Evolutionary conservation across 2,113 vertebrate genomes (phyloP), one percentile per base, ranked within the genome.

Genomic region (Arvicanthis niloticus): DNA sequence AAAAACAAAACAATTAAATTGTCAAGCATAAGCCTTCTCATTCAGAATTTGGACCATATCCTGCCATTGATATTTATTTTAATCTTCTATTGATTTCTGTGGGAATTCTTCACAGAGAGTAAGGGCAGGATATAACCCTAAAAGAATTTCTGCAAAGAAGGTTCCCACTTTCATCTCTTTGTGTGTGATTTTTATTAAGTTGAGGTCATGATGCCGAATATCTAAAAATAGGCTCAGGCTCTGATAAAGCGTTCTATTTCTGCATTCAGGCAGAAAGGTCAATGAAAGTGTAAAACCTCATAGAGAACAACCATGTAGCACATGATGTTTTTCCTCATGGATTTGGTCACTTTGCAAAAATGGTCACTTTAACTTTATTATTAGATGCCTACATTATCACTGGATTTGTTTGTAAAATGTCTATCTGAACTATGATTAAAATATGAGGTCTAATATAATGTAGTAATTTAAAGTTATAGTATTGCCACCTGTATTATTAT

Each of bases 61-160:
- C 98, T 98, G 97, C 96, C 94, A 98, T 98, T 98, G 98, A 98
- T 97, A 98, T 96, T 98, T 98, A 98, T 98, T 98, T 98, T 98
- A 98, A 98, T 97, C 97, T 97, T 68, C 96, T 94, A 98, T 97
- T 98, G 97, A 98, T 98, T 98, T 98, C 96, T 93, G 86, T 98
- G 97, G 96, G 97, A 98, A 97, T 98, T 96, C 95, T 96, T 82
- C 92, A 84, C 60, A n/a, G 67, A 89, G 60, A 91, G 82, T 91
- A 92, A 89, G 91, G 73, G 89, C 97, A 95, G 97, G 98, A 98
- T 97, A 97, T 95, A 96, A 73, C 56, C 51, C 82, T 75, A 91
- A 93, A 97, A 93, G 96, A 98, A 98, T 97, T 97, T 96, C 92
- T 91, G 86, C 62, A 97, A 73, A 94, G 62, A 89, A 77, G 31